Base-by-base conservation (phyloP, 2,113 vertebrate species). In the Martes martes region DNA sequence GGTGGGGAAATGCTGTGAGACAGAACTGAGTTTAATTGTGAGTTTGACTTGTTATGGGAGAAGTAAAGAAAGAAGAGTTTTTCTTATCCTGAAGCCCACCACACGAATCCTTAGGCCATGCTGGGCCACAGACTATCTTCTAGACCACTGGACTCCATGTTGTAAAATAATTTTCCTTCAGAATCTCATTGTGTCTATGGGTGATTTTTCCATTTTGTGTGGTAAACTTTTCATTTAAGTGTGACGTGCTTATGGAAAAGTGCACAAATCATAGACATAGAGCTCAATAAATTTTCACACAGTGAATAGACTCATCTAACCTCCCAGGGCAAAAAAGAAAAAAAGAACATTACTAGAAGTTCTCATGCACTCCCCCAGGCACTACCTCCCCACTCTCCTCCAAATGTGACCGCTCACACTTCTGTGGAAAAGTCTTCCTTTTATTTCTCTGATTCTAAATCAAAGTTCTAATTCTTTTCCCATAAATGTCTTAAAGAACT, bases 241-340 rank as follows among this genome's bases (percentile, higher is more conserved):
- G 11, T 55, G 23, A 28, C 16, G 47, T 31, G 57, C 73, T 74
- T 33, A 21, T 18, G 76, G 45, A 50, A 61, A 79, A 57, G 73
- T 19, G 42, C 19, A 13, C 15, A 84, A 2, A 31, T 59, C 24
- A 0, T 88, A 63, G 36, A 18, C 6, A 15, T 67, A 21, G 21
- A 52, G 8, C 26, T 26, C 0, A 6, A 33, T 28, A n/a, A 39
- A 33, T 59, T 6, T 47, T 50, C 61, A 8, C 47, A 47, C 39
- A 63, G 3, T 0, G 6, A 33, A 28, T 6, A 33, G 2, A 5
- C 24, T 14, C 45, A 4, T 0, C 2, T 19, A 28, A 6, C 52
- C 15, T 7, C 11, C 52, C 18, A 16, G 21, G 15, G n/a, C 63
- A 23, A 45, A 45, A 45, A n/a, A 11, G 18, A 52, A 52, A 52